These are phyloP conservation scores for Melanotaenia trifasciata DNA, from an alignment of 2,797 vertebrate genomes.

Conservation along the genomic window DNA sequence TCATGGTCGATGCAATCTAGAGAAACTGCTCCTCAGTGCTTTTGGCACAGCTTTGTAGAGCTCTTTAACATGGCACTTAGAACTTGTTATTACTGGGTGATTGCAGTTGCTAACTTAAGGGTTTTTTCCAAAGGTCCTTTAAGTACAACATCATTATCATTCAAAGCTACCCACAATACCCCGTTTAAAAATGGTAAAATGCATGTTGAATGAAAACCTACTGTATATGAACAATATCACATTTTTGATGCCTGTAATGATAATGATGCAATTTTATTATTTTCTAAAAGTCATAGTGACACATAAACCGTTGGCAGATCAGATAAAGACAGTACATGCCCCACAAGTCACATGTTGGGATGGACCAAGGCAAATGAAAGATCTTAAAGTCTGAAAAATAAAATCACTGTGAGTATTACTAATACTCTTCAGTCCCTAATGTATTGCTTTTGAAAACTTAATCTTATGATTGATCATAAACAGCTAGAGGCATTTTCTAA, in stretches of 20 bases:
- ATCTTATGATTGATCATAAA: conserved; percentile 25
- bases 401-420: background rate
- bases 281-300: conserved; percentile 2
- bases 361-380: background rate
- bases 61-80: conserved; percentile 18
- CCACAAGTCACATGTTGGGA: background rate
- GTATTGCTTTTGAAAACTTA: conserved; percentile 4
- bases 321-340: background rate
- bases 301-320: conserved; percentile 12
- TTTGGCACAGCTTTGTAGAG: conserved; percentile 28
- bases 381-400: background rate
- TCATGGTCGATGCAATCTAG: conserved; percentile 44
- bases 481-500: conserved; percentile 12
- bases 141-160: background rate
- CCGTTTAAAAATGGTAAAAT: background rate
- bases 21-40: conserved; percentile 13
- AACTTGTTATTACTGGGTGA: conserved; percentile 9
- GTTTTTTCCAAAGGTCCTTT: conserved; percentile 4
- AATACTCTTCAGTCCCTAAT: background rate
- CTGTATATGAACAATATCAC: background rate
- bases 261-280: conserved; percentile 11
- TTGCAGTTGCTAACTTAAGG: conserved; percentile 4
- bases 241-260: background rate
- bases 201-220: background rate
- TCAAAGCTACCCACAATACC: background rate